Evolutionary conservation across 2,113 vertebrate genomes (phyloP).

Genomic region (Syrmaticus mikado): DNA sequence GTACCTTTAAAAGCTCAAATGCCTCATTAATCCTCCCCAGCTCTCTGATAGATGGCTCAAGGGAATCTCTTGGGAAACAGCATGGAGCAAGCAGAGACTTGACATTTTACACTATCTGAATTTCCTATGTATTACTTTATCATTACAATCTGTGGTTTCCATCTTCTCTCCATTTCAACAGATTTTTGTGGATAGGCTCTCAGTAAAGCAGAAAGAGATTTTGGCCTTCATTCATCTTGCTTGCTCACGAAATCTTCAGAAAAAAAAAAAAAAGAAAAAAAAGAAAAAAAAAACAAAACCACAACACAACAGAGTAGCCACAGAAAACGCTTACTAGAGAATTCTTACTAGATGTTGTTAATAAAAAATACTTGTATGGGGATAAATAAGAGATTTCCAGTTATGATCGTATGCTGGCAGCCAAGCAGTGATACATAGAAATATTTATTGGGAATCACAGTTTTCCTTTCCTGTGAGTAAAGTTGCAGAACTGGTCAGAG

Average conservation of each 20-base stretch:
- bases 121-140: background rate
- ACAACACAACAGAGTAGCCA: background rate
- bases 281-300: no score
- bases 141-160: background rate
- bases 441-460: background rate
- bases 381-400: background rate
- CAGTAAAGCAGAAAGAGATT: background rate
- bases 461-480: background rate
- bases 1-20: background rate
- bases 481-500: background rate
- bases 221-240: background rate
- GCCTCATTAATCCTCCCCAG: background rate
- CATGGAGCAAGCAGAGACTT: constrained; percentile 4
- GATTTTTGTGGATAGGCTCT: background rate
- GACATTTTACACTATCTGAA: background rate
- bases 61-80: constrained; percentile 18
- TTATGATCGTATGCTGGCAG: background rate
- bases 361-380: background rate
- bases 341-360: background rate
- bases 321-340: background rate
- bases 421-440: background rate
- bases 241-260: background rate
- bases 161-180: background rate
- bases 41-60: background rate
- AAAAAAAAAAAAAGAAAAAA: background rate